Base-by-base conservation (phyloP, 2,888 invertebrate species). In the Bibio marci region DNA sequence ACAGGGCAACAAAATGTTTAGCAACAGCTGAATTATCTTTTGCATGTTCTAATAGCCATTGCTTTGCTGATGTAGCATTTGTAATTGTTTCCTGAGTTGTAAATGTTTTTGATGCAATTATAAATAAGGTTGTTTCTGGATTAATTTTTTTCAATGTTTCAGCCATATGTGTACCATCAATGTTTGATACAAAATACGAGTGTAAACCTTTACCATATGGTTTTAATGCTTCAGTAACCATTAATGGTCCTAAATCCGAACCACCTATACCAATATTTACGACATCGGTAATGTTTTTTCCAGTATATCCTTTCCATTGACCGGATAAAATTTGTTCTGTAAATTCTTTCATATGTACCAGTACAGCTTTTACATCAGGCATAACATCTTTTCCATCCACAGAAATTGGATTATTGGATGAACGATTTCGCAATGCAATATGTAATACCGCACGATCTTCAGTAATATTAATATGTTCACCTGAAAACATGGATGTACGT, bases 261-360 rank as follows among this genome's bases (percentile, higher is more conserved):
- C 98, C 98, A 26, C 98, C 98, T 54, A 99, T 99, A 43, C 98
- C 98, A 61, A 99, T 98, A 63, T 98, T 99, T 43, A 98, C 83
- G 30, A 98, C 87, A 67, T 98, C 95, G 35, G 87, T 91, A 43
- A 99, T 97, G 43, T 79, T 62, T 63, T 94, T 87, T 14, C 94
- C 95, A 0, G 92, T 90, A 62, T 80, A 90, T 12, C 78, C 78
- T 49, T 73, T 74, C 78, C 78, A 79, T 42, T 70, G 64, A 1
- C 78, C 78, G 33, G 70, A 67, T 34, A 78, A 63, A 32, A 92
- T 79, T 53, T 80, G 71, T 36, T 79, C 71, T 1, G 82, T 79
- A 62, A 98, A 98, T 54, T 80, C 76, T 59, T 90, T 85, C 90
- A 99, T 98, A 54, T 99, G 97, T 1, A 71, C 67, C 25, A 99